Evolutionary conservation across 1,140 invertebrate species (phyloP), one percentile per base, ranked within the genome.

Genomic region (Cydia pomonella): DNA sequence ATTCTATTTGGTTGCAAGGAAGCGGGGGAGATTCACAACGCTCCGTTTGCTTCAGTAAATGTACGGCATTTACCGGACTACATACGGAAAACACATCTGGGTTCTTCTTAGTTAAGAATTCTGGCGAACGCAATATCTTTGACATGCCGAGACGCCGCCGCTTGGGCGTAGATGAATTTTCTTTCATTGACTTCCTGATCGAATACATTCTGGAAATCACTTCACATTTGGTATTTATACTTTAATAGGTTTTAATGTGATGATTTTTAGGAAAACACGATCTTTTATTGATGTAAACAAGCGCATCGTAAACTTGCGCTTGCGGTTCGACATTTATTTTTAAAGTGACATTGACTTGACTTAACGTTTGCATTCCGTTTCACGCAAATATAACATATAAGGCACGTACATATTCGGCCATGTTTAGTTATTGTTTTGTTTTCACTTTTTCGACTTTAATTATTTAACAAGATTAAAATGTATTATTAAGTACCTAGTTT

Each of bases 1-100:
- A 92, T 79, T 92, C 86, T 18, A 89, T 80, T 85, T 92, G 90
- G 82, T 92, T 92, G 38, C 88, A 91, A 0, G 91, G 91, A 44
- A 92, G 77, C 10, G 85, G 84, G 1, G 91, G 91, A 5, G 89
- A 91, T 73, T 89, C 88, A 82, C 86, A 87, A 72, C 79, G 80
- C 6, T 80, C 74, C 66, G 69, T 71, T 73, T 72, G 12, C 62
- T 64, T 75, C 5, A 25, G 73, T 75, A 47, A 71, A 23, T 23
- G 66, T 62, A 62, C n/a, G n/a, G n/a, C 38, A 75, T 29, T 77
- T 75, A 80, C 79, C 50, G 85, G 81, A 18, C 78, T 87, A 72
- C 77, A 83, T 25, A 83, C 82, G 38, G 50, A 64, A 64, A 77
- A 33, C 33, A 77, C 62, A 59, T 50, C 66, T 66, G 59, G 76